These are phyloP conservation scores for Calephelis virginiensis DNA, from an alignment of 1,140 invertebrate species.

Conservation along the genomic window DNA sequence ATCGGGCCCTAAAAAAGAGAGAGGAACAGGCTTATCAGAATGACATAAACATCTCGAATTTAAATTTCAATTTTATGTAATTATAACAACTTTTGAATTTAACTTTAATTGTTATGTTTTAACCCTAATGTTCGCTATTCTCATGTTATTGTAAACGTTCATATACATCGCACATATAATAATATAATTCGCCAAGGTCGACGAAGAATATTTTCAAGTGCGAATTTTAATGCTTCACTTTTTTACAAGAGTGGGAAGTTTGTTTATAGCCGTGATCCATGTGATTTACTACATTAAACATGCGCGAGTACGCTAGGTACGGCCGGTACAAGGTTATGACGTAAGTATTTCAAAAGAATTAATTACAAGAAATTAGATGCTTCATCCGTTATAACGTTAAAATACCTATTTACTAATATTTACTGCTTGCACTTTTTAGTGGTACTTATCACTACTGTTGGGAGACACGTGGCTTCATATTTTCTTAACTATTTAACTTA, in stretches of 20 bases:
- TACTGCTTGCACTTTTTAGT: not conserved
- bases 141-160: too few species aligned
- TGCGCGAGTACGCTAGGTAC: slow-evolving; percentile 8
- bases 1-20: too few species aligned
- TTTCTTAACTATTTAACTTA: too few species aligned
- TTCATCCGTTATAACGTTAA: not conserved
- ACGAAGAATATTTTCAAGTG: slow-evolving; percentile 11
- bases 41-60: too few species aligned
- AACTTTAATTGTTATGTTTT: too few species aligned
- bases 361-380: slow-evolving; percentile 5
- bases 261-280: slow-evolving; percentile 8
- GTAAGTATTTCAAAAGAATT: slow-evolving; percentile 3
- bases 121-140: too few species aligned
- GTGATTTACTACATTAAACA: slow-evolving; percentile 15
- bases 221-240: slow-evolving; percentile 7
- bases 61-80: too few species aligned
- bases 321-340: slow-evolving; percentile 10
- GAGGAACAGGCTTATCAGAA: too few species aligned
- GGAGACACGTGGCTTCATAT: too few species aligned
- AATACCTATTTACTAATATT: not conserved
- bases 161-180: not conserved
- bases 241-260: slow-evolving; percentile 10
- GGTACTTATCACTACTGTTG: too few species aligned
- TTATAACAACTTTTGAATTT: too few species aligned
- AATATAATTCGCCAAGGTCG: not conserved